Base-by-base conservation (phyloP, 1,140 invertebrate species). In the Lepidurus arcticus region DNA sequence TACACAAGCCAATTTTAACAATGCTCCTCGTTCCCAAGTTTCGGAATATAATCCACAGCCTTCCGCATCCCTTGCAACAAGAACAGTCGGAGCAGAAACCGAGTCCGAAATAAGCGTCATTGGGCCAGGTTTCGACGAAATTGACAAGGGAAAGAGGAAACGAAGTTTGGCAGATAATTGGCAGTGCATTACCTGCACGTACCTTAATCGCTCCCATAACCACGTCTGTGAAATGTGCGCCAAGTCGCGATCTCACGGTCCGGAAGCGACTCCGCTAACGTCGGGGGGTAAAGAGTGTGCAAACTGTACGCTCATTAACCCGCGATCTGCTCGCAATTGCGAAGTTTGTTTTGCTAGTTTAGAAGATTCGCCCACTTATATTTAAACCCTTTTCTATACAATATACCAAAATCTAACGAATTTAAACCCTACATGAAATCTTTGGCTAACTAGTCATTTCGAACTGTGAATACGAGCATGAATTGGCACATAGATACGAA, bases 151-250 rank as follows among this genome's bases (percentile, higher is more conserved):
- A 24, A 21, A 43, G 21, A 42, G 13, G 9, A 24, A 43, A 9
- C 42, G 42, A 42, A 16, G 34, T n/a, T 8, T 76, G 11, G 26
- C 21, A 47, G 26, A 43, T 21, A 53, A 16, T 2, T 93, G 92
- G 92, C 87, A 90, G 76, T 93, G 92, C 82, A 85, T 84, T 1
- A 88, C 88, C 1, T 93, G 92, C 83, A 93, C 92, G 1, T 93
- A 87, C 84, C 82, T 91, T 5, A 94, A 94, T 82, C 81, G 83
- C 9, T 80, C 81, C 2, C 80, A 83, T 0, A 84, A 83, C 65
- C 86, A 88, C 7, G 91, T 91, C 43, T 94, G 92, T 83, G 91
- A 92, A 79, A 93, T 93, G 88, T 94, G 92, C 82, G 88, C 89
- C 6, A 93, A 92, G 81, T 89, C 88, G 82, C 87, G 87, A 76